Conservation (phyloP, 2,797 vertebrate genomes). For the Anomalospiza imberbis region DNA sequence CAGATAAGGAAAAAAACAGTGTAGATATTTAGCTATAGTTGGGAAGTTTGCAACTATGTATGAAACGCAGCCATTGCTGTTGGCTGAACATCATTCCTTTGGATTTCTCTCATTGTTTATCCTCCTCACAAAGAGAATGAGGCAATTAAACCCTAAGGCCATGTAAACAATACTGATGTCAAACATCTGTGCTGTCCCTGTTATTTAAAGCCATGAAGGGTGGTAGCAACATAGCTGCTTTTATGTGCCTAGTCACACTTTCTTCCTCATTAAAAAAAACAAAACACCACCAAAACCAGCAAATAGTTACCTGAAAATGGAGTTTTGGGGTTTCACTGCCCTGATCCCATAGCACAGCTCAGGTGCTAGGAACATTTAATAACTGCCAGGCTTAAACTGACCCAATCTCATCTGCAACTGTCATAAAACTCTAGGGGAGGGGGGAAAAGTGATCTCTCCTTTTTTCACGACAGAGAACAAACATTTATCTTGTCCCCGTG, state of each 20-base stretch:
- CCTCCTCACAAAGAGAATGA: constrained; percentile 52
- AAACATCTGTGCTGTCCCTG: constrained; percentile 56
- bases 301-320: not conserved
- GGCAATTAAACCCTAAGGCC: constrained; percentile 66
- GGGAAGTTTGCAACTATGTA: constrained; percentile 22
- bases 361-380: not conserved
- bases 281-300: not conserved
- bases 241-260: constrained; percentile 31
- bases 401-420: not conserved
- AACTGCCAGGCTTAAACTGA: not conserved
- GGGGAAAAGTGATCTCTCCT: not conserved
- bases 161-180: constrained; percentile 64
- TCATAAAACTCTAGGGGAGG: not conserved
- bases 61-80: constrained; percentile 41
- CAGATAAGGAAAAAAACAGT: not conserved
- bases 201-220: constrained; percentile 51
- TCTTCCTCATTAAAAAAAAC: not conserved
- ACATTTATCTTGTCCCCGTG: not conserved
- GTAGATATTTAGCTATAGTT: not conserved
- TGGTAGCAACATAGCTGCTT: constrained; percentile 34
- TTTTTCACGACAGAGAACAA: not conserved
- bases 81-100: constrained; percentile 63
- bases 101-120: constrained; percentile 67
- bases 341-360: not conserved
- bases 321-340: not conserved